Conservation (phyloP, 2,888 invertebrate species). For the Pyrochroa serraticornis region DNA sequence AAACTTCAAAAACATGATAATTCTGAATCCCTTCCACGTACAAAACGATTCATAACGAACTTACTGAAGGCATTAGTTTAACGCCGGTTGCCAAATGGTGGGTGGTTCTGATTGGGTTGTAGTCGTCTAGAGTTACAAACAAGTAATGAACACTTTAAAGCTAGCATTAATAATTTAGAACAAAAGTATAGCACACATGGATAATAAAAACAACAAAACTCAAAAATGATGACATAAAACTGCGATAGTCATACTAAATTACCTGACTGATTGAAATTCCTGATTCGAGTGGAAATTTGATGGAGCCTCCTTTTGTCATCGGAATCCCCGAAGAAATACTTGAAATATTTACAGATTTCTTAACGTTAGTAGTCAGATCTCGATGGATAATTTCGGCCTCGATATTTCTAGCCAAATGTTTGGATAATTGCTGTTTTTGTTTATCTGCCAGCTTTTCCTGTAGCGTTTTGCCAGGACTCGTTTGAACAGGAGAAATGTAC, state of each 20-base stretch:
- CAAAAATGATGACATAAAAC: not conserved
- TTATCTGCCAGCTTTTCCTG: constrained; percentile 73
- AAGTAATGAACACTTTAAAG: constrained; percentile 22
- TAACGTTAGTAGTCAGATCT: constrained; percentile 25
- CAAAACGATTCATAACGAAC: constrained; percentile 10
- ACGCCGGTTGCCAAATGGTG: constrained; percentile 50
- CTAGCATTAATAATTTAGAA: constrained; percentile 2
- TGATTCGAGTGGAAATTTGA: constrained; percentile 49
- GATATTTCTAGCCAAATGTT: constrained; percentile 36
- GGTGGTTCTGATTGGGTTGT: constrained; percentile 44
- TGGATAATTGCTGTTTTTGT: constrained; percentile 60
- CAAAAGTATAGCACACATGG: constrained; percentile 15
- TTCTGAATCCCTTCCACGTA: constrained; percentile 3
- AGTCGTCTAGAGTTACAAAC: constrained; percentile 36
- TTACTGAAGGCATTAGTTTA: constrained; percentile 36
- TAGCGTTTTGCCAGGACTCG: constrained; percentile 67
- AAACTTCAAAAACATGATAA: constrained; percentile 1
- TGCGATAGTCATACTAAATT: constrained; percentile 20
- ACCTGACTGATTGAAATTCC: constrained; percentile 55
- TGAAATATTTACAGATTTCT: constrained; percentile 41
- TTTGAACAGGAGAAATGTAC: constrained; percentile 57
- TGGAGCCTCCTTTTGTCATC: constrained; percentile 59
- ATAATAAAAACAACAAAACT: constrained; percentile 3
- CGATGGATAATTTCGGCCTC: constrained; percentile 38
- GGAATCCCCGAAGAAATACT: constrained; percentile 61